Conservation (phyloP, 2,113 vertebrate genomes). For the Zosterops japonicus region DNA sequence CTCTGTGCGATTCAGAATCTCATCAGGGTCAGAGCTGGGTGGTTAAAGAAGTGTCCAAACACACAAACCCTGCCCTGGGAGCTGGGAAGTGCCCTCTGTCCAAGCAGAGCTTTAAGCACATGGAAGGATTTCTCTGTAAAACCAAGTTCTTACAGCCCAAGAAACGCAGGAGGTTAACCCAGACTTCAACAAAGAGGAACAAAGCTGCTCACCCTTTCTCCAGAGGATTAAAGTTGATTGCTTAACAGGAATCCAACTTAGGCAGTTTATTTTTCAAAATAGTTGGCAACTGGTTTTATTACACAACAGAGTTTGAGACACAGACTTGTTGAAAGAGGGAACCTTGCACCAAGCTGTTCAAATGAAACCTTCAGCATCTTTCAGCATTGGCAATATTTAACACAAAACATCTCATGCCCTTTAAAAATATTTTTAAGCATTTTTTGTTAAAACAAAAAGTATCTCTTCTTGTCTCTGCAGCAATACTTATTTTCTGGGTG, state of each 20-base stretch:
- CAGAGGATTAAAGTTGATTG: constrained; percentile 55
- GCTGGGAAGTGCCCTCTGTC: background rate
- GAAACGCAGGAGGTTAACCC: background rate
- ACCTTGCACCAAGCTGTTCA: constrained; percentile 34
- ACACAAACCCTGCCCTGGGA: background rate
- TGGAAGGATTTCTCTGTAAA: background rate
- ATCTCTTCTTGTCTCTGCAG: background rate
- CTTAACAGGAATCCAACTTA: constrained; percentile 54
- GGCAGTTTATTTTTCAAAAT: constrained; percentile 60
- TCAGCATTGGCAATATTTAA: constrained; percentile 20
- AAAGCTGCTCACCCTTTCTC: constrained; percentile 34
- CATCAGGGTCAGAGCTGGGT: background rate
- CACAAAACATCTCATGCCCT: background rate
- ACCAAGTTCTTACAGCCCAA: background rate
- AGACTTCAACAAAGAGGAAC: constrained; percentile 19
- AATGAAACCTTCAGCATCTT: constrained; percentile 37
- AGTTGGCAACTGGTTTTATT: constrained; percentile 42
- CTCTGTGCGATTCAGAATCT: background rate
- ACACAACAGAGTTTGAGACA: constrained; percentile 42
- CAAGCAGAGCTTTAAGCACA: background rate
- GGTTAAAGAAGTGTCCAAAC: background rate
- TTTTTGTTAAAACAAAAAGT: background rate
- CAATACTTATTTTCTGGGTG: background rate
- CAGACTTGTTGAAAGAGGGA: constrained; percentile 56
- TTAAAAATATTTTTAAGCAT: background rate